Base-by-base conservation (phyloP, 2,113 vertebrate genomes). In the Acanthochromis polyacanthus region DNA sequence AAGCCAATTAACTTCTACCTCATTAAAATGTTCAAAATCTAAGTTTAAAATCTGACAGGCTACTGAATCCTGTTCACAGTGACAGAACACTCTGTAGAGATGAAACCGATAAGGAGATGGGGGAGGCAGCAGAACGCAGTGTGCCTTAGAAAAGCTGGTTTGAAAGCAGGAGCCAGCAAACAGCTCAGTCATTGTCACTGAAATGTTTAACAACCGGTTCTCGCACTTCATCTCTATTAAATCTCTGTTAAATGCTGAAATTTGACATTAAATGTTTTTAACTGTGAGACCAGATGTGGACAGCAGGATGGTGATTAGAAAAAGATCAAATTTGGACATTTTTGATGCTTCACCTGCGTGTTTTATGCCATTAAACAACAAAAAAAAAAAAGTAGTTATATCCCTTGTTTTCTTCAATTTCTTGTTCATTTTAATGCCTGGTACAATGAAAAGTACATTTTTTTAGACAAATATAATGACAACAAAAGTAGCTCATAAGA, bases 171-270 rank as follows among this genome's bases (percentile, higher is more conserved):
- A 36, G 56, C 40, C 15, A 38, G 20, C n/a, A 78, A 69, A 48
- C 71, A 56, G 30, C 60, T 40, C 17, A 74, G 59, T 57, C 68
- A 38, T 17, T 53, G 12, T 36, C 23, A 70, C 32, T 55, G 11
- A 58, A 28, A 64, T 9, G n/a, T 36, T 32, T n/a, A 12, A 28
- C 40, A 57, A 32, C 10, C 19, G 30, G 12, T 38, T n/a, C 9
- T 19, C 30, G 36, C 23, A 48, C 16, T 50, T 40, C 23, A 17
- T n/a, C 10, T 17, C 45, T 12, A n/a, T 58, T 16, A 7, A 14
- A n/a, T 51, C 15, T 22, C 3, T 19, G 8, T 43, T 43, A 14
- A 12, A 43, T 43, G 11, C 15, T 43, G 40, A 43, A 43, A 38
- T 38, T 38, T 38, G 36, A 9, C 36, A 38, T 38, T 38, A 46